Evolutionary conservation across 2,113 vertebrate species (phyloP), one percentile per base, ranked within the genome.

Genomic region (Otis tarda): DNA sequence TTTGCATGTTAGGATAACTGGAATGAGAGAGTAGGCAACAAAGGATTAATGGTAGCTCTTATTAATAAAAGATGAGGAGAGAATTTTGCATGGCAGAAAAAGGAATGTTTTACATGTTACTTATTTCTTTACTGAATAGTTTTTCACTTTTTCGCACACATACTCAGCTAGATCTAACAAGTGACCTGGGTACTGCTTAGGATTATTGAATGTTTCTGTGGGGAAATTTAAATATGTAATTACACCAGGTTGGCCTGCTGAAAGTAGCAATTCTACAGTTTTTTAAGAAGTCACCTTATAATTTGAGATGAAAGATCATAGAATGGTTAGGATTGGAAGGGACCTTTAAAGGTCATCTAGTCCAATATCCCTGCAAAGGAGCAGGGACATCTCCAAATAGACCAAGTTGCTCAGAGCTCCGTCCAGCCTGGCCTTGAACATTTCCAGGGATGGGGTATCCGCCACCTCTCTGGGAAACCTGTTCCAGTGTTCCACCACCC

Each of bases 1-100:
- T 11, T 6, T 57, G 52, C 5, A 49, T 4, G 9, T 71, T 41
- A 67, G 28, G 35, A 14, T 65, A 65, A 50, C 23, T 55, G 49
- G 52, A 88, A 73, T 63, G 12, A 73, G 11, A 5, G 53, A 69
- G 16, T 5, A 57, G 37, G 27, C 57, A 63, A 37, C 79, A 21
- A 70, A 60, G 10, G 11, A 50, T 71, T 74, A 37, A 47, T 0
- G 0, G 19, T 56, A 19, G 5, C 64, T 71, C 7, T 61, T 55
- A 30, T 19, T 64, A 27, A 41, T 56, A 56, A 73, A 49, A 30
- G 9, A 39, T 67, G 10, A 63, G 16, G 45, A 65, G 25, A 63
- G 9, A 76, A 64, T 43, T 87, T 64, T 68, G 11, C 8, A 6
- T 67, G 28, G 35, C 2, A 2, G 47, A 25, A 71, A 79, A 79